These are phyloP conservation scores for Thera britannica DNA, from an alignment of 2,888 invertebrate species.

Conservation along the genomic window DNA sequence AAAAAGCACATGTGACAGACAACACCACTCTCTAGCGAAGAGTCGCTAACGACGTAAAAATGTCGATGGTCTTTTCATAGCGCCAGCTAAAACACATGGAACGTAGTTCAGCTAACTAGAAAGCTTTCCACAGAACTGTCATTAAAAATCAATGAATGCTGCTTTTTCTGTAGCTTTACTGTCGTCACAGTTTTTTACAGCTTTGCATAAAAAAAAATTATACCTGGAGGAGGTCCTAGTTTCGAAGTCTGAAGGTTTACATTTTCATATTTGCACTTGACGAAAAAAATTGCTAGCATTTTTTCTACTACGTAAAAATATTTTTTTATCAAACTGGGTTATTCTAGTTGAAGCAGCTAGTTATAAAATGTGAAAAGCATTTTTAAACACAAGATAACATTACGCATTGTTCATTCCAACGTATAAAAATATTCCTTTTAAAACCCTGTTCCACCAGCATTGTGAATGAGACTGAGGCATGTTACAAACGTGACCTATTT, in stretches of 20 bases:
- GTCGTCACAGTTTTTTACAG: not conserved
- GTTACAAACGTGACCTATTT: slow-evolving; percentile 47
- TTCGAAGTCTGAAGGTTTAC: too few species aligned
- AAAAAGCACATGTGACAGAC: slow-evolving; percentile 36
- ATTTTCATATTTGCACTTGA: too few species aligned
- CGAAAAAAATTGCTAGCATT: too few species aligned
- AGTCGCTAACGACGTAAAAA: slow-evolving; percentile 75
- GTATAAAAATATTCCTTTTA: slow-evolving; percentile 35
- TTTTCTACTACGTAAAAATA: too few species aligned
- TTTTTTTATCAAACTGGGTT: too few species aligned
- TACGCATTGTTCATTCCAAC: slow-evolving; percentile 26
- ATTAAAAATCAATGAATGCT: not conserved
- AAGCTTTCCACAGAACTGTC: slow-evolving; percentile 52
- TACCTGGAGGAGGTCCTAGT: too few species aligned
- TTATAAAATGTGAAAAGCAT: slow-evolving; percentile 5
- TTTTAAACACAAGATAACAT: slow-evolving; percentile 17
- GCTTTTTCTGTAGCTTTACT: not conserved
- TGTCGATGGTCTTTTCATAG: slow-evolving; percentile 76
- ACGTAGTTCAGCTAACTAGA: slow-evolving; percentile 60
- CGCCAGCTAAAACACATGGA: slow-evolving; percentile 60
- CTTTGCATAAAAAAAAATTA: not conserved
- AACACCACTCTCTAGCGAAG: slow-evolving; percentile 48
- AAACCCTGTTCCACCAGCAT: slow-evolving; percentile 33
- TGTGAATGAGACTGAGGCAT: slow-evolving; percentile 38
- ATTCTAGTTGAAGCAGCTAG: not conserved